These are phyloP conservation scores for Chalcosyrphus nemorum DNA, from an alignment of 2,888 invertebrate genomes.

Conservation along the genomic window DNA sequence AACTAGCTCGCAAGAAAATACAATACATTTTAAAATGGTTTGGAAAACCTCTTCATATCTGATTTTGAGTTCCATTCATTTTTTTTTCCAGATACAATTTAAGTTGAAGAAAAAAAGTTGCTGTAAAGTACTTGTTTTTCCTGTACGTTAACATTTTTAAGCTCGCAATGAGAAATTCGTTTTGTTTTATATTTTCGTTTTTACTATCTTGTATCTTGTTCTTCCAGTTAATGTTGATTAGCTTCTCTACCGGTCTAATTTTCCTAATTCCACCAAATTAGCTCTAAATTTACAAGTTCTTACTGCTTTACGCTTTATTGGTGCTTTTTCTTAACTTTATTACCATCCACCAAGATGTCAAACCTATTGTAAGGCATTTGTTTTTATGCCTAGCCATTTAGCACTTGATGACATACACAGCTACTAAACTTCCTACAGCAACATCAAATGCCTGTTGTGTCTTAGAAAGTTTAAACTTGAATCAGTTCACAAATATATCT, in stretches of 20 bases:
- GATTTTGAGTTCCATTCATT: no score
- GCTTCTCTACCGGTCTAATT: neutral
- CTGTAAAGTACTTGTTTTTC: neutral
- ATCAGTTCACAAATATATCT: neutral
- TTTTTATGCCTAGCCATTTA: neutral
- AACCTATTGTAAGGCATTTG: neutral
- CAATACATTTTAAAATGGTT: no score
- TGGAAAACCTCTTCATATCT: no score
- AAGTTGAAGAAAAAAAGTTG: neutral
- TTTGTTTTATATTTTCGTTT: no score
- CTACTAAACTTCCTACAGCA: neutral
- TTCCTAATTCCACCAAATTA: neutral
- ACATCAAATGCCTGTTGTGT: no score
- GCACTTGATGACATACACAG: constrained; percentile 10
- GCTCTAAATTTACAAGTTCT: neutral
- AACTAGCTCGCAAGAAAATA: no score
- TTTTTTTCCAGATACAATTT: no score
- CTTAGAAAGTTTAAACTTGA: neutral
- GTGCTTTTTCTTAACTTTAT: neutral
- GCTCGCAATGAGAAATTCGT: neutral
- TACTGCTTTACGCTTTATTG: neutral
- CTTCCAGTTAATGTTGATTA: neutral
- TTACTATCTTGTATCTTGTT: neutral
- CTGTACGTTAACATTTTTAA: neutral
- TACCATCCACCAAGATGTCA: neutral